Percentiles rank a stretch among this genome's conserved stretches.
phyloP scores from a whole-genome alignment of 2,113 vertebrate genomes.

The Nycticryphes semicollaris region DNA sequence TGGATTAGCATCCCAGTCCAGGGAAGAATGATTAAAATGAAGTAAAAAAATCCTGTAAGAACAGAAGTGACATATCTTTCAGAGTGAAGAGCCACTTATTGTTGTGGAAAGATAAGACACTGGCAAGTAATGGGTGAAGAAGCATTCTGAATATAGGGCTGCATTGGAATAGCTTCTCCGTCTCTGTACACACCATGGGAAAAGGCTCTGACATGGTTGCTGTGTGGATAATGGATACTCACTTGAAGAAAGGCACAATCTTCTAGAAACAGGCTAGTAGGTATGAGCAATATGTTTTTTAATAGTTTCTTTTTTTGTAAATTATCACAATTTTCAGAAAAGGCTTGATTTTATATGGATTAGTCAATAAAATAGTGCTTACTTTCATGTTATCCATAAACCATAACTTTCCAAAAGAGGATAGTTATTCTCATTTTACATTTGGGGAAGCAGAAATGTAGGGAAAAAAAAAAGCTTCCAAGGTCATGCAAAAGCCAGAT shows the following conservation, averaged over 20 bases:
- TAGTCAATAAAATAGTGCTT: not conserved
- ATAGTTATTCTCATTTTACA: not conserved
- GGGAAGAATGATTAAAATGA: not conserved
- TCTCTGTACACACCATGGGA: accelerated
- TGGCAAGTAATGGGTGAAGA: not conserved
- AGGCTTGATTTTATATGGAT: not conserved
- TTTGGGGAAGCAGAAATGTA: not conserved
- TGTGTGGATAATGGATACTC: not conserved
- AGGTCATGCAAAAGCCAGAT: not conserved
- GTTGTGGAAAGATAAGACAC: not conserved
- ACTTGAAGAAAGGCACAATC: not conserved
- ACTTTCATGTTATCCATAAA: not conserved
- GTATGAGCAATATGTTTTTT: not conserved
- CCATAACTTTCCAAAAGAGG: not conserved
- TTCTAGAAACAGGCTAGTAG: not conserved
- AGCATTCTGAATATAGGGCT: not conserved
- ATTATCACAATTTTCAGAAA: not conserved
- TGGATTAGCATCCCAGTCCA: not conserved
- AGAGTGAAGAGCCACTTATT: not conserved
- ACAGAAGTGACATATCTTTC: not conserved
- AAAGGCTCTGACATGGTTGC: not conserved
- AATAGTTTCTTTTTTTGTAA: not conserved
- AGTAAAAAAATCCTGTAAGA: not conserved
- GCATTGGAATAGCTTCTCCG: not conserved
- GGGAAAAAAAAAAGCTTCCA: not conserved